Evolutionary conservation across 2,888 invertebrate species (phyloP).

Genomic region (Coelopa pilipes): DNA sequence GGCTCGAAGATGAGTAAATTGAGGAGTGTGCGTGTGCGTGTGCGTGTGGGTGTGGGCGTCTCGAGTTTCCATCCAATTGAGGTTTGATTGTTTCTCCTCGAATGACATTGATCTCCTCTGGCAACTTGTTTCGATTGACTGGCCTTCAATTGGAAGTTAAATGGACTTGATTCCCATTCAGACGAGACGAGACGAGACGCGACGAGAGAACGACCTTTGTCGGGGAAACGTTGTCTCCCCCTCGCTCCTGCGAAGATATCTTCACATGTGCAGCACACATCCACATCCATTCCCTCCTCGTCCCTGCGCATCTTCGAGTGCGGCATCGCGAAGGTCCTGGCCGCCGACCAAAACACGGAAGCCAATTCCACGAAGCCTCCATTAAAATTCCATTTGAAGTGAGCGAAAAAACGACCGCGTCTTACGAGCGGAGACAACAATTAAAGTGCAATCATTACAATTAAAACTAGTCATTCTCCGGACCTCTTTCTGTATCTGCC

Average conservation of each 20-base stretch:
- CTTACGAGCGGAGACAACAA: not conserved
- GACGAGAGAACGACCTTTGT: no score
- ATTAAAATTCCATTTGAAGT: constrained; percentile 10
- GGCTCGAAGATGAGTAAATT: no score
- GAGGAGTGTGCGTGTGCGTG: not conserved
- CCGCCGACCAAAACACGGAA: not conserved
- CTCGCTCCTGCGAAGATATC: no score
- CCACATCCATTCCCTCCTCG: no score
- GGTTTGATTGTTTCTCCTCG: constrained; percentile 4
- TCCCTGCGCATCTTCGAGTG: no score
- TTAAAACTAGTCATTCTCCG: constrained; percentile 22
- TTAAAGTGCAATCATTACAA: constrained; percentile 29
- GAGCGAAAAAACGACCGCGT: not conserved
- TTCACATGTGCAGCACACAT: no score
- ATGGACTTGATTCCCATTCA: no score
- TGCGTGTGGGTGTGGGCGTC: no score
- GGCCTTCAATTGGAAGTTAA: not conserved
- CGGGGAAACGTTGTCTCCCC: no score
- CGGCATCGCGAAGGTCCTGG: no score
- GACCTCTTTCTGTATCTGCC: not conserved
- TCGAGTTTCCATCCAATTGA: constrained; percentile 5
- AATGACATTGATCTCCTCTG: not conserved
- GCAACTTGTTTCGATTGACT: not conserved
- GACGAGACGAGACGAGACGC: no score
- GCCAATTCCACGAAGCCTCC: not conserved